These are phyloP conservation scores for Aporrectodea caliginosa DNA, from an alignment of 1,140 invertebrate genomes.

Conservation along the genomic window DNA sequence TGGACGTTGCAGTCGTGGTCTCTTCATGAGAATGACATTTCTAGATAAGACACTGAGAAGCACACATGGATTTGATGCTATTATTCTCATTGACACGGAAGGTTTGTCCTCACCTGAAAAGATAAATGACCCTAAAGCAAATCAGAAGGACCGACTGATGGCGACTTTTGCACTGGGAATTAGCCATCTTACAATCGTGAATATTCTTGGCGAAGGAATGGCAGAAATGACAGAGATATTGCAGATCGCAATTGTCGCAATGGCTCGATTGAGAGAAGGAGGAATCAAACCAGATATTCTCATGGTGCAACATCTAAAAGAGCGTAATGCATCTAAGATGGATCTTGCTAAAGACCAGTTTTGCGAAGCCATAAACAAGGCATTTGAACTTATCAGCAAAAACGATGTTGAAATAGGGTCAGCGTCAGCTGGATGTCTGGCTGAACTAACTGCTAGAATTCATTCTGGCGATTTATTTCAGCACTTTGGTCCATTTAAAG, in stretches of 20 bases:
- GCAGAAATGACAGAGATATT: neutral
- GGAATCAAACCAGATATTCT: neutral
- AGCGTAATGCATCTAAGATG: neutral
- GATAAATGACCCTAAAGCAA: neutral
- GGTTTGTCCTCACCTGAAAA: neutral
- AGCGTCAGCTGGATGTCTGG: neutral
- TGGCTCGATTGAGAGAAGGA: neutral
- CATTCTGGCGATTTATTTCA: neutral
- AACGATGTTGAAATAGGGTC: neutral
- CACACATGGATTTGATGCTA: neutral
- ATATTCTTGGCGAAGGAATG: slow-evolving; percentile 2
- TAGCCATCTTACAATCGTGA: neutral
- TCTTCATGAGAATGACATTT: slow-evolving; percentile 9
- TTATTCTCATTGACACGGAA: neutral
- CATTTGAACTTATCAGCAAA: neutral
- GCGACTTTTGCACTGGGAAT: neutral
- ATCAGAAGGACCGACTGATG: neutral
- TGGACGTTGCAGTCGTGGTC: slow-evolving; percentile 30
- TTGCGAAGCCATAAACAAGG: neutral
- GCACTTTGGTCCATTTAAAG: neutral
- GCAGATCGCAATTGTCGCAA: neutral
- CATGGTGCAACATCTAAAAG: neutral
- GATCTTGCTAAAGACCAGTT: neutral
- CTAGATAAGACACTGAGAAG: neutral
- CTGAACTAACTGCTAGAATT: neutral